Evolutionary conservation across 2,888 invertebrate species (phyloP).

Genomic region (Mythimna lalbum): DNA sequence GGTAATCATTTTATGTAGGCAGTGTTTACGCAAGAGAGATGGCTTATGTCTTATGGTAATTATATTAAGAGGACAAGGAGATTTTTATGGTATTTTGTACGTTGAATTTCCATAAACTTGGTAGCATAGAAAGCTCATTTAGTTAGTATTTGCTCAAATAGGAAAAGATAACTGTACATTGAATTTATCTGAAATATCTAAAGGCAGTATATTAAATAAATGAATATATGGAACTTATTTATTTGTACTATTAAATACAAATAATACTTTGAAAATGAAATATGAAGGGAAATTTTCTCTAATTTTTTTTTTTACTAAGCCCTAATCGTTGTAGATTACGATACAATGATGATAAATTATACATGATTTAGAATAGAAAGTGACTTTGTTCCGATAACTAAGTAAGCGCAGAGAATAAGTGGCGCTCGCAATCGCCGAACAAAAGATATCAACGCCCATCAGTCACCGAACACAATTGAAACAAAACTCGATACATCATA

Average conservation of each 20-base stretch:
- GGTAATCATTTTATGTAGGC: conserved; percentile 30
- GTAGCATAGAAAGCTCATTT: background rate
- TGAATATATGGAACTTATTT: background rate
- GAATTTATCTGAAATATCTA: background rate
- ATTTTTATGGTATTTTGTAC: conserved; percentile 24
- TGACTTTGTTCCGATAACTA: conserved; percentile 5
- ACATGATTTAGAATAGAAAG: conserved; percentile 14
- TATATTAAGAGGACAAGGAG: conserved; percentile 8
- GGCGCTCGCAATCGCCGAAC: conserved; percentile 13
- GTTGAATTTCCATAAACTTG: background rate
- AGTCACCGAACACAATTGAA: conserved; percentile 29
- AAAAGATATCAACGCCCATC: conserved; percentile 70
- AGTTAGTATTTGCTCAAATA: background rate
- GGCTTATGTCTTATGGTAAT: conserved; percentile 26
- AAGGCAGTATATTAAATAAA: background rate
- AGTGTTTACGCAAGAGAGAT: conserved; percentile 35
- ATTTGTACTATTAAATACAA: no score
- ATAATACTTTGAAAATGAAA: background rate
- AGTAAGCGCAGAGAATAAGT: background rate
- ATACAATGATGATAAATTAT: no score
- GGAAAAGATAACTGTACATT: background rate
- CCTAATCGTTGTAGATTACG: no score
- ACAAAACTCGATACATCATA: conserved; percentile 46
- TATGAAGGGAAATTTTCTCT: background rate
- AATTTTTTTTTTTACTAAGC: background rate